Evolutionary conservation across 1,140 invertebrate species (phyloP).

Genomic region (Drosophila punjabiensis): DNA sequence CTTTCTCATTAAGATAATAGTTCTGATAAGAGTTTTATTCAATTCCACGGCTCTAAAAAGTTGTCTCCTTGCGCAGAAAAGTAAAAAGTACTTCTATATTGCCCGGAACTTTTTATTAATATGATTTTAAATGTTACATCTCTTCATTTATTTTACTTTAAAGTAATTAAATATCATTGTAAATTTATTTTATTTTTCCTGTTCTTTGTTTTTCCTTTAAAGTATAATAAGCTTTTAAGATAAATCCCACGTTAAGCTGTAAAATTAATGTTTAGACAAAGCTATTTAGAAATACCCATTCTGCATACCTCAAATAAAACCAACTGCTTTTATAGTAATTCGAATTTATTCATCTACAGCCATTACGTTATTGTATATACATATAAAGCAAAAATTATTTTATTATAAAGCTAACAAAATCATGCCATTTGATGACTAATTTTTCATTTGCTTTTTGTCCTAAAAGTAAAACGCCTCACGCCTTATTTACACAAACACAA

Average conservation of each 20-base stretch:
- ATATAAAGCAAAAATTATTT: constrained; percentile 53
- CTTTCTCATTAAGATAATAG: too few relatives aligned
- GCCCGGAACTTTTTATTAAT: too few relatives aligned
- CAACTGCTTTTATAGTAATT: neutral
- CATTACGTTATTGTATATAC: constrained; percentile 62
- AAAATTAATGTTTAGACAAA: neutral
- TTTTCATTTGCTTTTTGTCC: constrained; percentile 37
- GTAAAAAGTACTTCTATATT: too few relatives aligned
- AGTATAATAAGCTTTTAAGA: neutral
- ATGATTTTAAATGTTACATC: too few relatives aligned
- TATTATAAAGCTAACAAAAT: constrained; percentile 56
- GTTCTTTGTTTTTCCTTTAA: neutral
- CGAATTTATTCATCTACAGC: constrained; percentile 62
- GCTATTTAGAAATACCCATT: neutral
- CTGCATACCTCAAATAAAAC: neutral
- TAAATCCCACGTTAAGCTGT: neutral
- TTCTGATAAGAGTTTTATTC: too few relatives aligned
- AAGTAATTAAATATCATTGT: too few relatives aligned
- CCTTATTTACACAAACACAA: constrained; percentile 60
- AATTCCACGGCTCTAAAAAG: too few relatives aligned
- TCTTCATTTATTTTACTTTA: too few relatives aligned
- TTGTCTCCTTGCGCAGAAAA: too few relatives aligned
- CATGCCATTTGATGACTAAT: constrained; percentile 71
- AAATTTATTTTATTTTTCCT: neutral
- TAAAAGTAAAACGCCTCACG: constrained; percentile 58